phyloP scores from a whole-genome alignment of 2,888 invertebrate genomes.

The Tipula lateralis region DNA sequence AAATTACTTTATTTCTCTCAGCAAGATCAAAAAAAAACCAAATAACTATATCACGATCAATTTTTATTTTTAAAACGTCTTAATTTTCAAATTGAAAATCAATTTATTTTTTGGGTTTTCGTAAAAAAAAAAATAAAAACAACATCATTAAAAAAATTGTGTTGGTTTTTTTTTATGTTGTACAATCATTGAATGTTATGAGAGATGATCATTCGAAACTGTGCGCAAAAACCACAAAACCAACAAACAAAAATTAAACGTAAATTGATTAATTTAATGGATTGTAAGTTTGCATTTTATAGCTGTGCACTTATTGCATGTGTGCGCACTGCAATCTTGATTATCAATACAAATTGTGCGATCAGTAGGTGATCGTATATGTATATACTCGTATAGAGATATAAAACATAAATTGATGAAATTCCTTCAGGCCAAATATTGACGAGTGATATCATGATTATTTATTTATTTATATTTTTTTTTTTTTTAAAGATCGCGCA shows the following conservation, averaged over 20 bases:
- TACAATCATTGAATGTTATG: background rate
- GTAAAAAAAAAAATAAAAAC: background rate
- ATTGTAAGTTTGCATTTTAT: background rate
- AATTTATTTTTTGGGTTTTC: background rate
- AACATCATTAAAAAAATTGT: background rate
- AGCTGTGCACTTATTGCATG: background rate
- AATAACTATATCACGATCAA: conserved; percentile 12
- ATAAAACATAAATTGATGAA: background rate
- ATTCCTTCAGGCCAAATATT: background rate
- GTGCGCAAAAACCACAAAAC: background rate
- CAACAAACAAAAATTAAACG: background rate
- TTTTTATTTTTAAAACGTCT: conserved; percentile 19
- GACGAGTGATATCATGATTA: background rate
- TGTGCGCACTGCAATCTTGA: background rate
- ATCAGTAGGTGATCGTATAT: background rate
- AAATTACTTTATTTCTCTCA: conserved; percentile 19
- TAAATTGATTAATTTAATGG: conserved; percentile 9
- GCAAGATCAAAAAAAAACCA: background rate
- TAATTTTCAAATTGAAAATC: conserved; percentile 11
- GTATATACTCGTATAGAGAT: background rate
- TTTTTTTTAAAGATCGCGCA: background rate
- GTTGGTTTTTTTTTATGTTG: background rate
- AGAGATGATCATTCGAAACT: conserved; percentile 5
- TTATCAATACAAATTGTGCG: background rate
- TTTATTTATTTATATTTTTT: background rate